Evolutionary conservation across 2,113 vertebrate genomes (phyloP).

Genomic region (Callorhinus ursinus): DNA sequence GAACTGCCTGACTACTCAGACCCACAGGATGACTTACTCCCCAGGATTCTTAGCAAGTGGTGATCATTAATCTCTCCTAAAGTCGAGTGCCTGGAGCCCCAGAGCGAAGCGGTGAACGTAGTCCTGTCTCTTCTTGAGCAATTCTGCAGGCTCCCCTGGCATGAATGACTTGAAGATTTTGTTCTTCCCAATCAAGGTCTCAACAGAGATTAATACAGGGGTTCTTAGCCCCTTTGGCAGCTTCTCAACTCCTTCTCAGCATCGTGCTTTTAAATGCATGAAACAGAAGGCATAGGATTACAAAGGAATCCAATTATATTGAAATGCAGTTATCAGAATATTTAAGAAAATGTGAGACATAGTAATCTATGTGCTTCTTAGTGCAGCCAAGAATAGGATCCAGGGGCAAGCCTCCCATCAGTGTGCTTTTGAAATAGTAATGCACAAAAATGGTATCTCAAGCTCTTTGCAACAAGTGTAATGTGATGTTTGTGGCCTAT

Average conservation of each 20-base stretch:
- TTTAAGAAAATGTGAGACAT: not conserved
- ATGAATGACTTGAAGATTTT: not conserved
- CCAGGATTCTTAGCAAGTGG: rapidly evolving
- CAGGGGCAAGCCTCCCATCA: not conserved
- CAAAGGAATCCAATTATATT: not conserved
- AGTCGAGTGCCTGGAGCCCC: not conserved
- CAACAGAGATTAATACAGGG: not conserved
- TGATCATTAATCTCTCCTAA: not conserved
- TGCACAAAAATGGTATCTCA: not conserved
- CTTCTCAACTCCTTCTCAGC: not conserved
- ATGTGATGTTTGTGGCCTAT: not conserved
- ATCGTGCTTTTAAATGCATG: not conserved
- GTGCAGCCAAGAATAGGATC: not conserved
- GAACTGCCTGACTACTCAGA: rapidly evolving
- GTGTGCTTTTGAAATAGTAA: not conserved
- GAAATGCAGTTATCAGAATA: not conserved
- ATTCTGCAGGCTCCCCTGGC: not conserved
- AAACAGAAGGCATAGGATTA: not conserved
- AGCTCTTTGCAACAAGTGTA: not conserved
- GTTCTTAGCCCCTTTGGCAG: not conserved
- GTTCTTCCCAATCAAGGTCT: not conserved
- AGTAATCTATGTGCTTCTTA: not conserved
- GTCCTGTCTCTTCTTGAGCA: not conserved
- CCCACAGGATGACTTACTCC: not conserved
- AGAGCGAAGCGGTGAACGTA: not conserved